Conservation (phyloP, 2,888 invertebrate genomes). For the Drosophila dives region DNA sequence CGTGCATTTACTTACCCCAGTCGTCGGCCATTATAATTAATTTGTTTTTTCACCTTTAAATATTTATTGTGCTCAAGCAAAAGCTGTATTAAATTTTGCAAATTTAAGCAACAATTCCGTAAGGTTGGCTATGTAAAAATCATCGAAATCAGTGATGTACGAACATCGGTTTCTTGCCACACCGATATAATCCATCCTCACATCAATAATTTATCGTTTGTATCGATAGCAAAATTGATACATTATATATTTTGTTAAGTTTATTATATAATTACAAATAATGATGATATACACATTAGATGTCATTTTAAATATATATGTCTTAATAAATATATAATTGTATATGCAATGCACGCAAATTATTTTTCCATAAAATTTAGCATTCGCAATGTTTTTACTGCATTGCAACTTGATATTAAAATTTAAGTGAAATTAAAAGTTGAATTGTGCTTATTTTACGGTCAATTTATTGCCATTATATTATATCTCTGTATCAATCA, state of each 20-base stretch:
- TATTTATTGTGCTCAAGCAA: constrained; percentile 33
- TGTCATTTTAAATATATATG: neutral
- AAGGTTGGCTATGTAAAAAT: constrained; percentile 46
- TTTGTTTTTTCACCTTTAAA: constrained; percentile 26
- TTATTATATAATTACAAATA: constrained; percentile 10
- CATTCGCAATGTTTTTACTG: neutral
- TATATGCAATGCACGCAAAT: neutral
- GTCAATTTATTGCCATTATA: neutral
- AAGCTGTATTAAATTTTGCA: constrained; percentile 25
- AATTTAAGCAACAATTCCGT: constrained; percentile 51
- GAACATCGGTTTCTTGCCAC: constrained; percentile 15
- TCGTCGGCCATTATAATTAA: constrained; percentile 87
- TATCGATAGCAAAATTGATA: constrained; percentile 17
- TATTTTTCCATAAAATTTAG: neutral
- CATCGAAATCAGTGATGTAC: constrained; percentile 51
- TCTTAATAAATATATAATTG: neutral
- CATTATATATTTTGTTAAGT: neutral
- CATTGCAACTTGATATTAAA: neutral
- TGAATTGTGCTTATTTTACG: neutral
- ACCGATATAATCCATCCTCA: constrained; percentile 1
- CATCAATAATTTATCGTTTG: constrained; percentile 14
- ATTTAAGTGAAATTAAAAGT: neutral
- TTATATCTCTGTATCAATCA: neutral
- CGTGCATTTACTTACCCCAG: constrained; percentile 88
- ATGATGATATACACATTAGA: no score